Evolutionary conservation across 2,888 invertebrate species (phyloP), one percentile per base, ranked within the genome.

Genomic region (Phasia obesa): DNA sequence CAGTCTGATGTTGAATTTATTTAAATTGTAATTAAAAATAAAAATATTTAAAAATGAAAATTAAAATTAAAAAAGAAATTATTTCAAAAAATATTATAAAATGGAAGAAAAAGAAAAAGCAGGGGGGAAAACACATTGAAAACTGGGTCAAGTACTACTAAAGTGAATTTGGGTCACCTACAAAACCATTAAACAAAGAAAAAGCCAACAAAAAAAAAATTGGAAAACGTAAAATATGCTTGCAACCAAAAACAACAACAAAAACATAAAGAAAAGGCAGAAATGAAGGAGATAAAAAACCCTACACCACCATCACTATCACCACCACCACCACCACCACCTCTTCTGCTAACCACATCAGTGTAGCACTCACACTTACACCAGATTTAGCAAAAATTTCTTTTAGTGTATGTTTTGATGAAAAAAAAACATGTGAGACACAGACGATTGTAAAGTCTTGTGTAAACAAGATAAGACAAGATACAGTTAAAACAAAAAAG

Each of bases 91-190:
- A 2, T 21, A 62, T 19, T 19, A 23, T 44, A 67, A 51, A 38
- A 55, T 21, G 19, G 19, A 69, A 25, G 4, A 31, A 65, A 2
- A 67, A 62, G 2, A 81, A 75, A 4, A 57, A 73, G 21, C 1
- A 79, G 9, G 17, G 49, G n/a, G 13, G 71, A 31, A 31, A 13
- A 53, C 42, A 35, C n/a, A 75, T 44, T 69, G 15, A 69, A 78
- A 83, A 78, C 78, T 83, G 49, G 82, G 82, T 83, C 82, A 83
- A 83, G 82, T 83, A 83, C 82, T 83, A 83, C 57, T 57, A 53
- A 76, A 69, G 69, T 49, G 65, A 75, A 83, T 83, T 78, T 83
- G 78, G 82, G 82, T 83, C 82, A 83, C 82, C 82, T 74, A 83
- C 82, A 83, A 83, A 76, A 77, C 49, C 49, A 57, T 65, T 19